A percentile compares a stretch with the other conserved stretches of the same genome.
Evolutionary conservation across 2,888 invertebrate genomes (phyloP).

Genomic region (Eremobia ochroleuca): DNA sequence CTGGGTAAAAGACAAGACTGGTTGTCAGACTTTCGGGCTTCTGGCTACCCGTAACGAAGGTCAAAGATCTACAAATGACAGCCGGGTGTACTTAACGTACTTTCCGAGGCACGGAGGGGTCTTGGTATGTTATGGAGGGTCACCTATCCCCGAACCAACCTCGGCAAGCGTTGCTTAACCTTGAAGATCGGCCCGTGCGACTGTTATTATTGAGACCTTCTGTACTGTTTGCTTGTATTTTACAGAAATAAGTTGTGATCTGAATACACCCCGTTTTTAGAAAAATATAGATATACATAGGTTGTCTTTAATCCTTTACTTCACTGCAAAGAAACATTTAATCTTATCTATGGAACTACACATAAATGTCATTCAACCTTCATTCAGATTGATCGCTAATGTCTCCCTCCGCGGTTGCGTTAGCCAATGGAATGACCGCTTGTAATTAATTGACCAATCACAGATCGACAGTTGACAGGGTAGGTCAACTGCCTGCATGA

Average conservation of each 20-base stretch:
- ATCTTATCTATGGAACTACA: constrained; percentile 8
- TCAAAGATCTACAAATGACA: too few relatives aligned
- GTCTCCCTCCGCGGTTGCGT: constrained; percentile 39
- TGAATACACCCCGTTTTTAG: background rate
- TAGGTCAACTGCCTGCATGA: constrained; percentile 50
- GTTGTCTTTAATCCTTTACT: background rate
- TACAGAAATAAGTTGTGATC: background rate
- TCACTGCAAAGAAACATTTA: constrained; percentile 1
- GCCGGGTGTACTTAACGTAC: too few relatives aligned
- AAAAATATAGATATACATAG: background rate
- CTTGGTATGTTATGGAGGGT: too few relatives aligned
- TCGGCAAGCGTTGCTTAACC: too few relatives aligned
- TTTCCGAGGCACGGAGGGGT: too few relatives aligned
- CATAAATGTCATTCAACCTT: constrained; percentile 56
- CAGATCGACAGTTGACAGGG: constrained; percentile 55
- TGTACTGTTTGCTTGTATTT: background rate
- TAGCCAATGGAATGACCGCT: constrained; percentile 59
- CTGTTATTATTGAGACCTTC: too few relatives aligned
- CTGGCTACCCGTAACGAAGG: too few relatives aligned
- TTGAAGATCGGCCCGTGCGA: too few relatives aligned
- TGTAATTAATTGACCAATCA: constrained; percentile 63
- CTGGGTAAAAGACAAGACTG: too few relatives aligned
- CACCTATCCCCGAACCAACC: too few relatives aligned
- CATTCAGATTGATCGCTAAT: constrained; percentile 52
- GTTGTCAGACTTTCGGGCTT: too few relatives aligned